Evolutionary conservation across 1,140 invertebrate genomes (phyloP).

Genomic region (Semibalanus balanoides): DNA sequence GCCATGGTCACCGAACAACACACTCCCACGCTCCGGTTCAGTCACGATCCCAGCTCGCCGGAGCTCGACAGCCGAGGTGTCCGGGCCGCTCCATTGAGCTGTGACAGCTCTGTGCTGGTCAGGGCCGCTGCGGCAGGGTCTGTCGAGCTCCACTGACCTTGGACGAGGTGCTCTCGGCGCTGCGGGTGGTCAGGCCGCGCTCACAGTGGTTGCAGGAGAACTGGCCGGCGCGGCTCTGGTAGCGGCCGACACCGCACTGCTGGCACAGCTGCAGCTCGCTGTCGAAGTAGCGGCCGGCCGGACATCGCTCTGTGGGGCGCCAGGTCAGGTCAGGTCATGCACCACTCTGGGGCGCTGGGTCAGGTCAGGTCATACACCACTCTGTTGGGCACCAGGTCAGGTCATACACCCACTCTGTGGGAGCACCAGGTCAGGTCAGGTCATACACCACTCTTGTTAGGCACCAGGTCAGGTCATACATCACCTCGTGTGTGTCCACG

Average conservation of each 20-base stretch:
- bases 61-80: no score
- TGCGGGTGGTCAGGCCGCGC: conserved; percentile 81
- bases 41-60: no score
- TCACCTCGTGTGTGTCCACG: no score
- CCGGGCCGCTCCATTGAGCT: no score
- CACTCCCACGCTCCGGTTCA: no score
- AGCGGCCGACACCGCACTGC: conserved; percentile 86
- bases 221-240: conserved; percentile 76
- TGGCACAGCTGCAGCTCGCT: conserved; percentile 66
- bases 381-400: no score
- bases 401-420: no score
- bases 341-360: background rate
- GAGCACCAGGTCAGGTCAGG: no score
- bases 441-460: conserved; percentile 26
- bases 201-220: conserved; percentile 81
- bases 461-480: no score
- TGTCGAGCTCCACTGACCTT: background rate
- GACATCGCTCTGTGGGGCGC: conserved; percentile 54
- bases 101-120: no score
- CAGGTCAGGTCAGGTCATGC: conserved; percentile 5
- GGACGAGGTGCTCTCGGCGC: conserved; percentile 42
- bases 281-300: conserved; percentile 82
- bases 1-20: no score
- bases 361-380: background rate
- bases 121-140: conserved; percentile 22